Percentiles rank a stretch among this genome's conserved stretches.
Conservation (phyloP, 2,797 vertebrate species). For the Chelon auratus region DNA sequence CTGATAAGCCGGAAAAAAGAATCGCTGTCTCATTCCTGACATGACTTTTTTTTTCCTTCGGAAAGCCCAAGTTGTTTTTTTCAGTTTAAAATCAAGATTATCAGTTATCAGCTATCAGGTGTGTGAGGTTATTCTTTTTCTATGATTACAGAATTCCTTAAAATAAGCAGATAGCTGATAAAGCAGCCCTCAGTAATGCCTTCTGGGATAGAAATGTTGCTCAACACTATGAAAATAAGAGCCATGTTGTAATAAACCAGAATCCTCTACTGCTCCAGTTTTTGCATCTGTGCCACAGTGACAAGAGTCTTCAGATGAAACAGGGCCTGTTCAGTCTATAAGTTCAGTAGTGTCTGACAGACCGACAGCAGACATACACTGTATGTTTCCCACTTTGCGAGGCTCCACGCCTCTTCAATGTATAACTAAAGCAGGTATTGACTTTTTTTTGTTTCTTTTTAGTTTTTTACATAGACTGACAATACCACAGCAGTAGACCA, state of each 20-base stretch:
- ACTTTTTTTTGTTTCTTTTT: background rate
- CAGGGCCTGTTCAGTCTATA: constrained; percentile 6
- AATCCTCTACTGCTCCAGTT: background rate
- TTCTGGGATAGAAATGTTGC: no score
- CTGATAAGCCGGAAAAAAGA: background rate
- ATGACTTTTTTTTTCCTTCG: background rate
- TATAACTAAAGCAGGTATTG: constrained; percentile 24
- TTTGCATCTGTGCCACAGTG: background rate
- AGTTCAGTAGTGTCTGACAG: constrained; percentile 13
- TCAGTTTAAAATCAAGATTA: background rate
- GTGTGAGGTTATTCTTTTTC: background rate
- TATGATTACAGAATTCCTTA: background rate
- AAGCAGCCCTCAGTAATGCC: no score
- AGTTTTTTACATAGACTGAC: background rate
- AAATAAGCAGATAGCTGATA: background rate
- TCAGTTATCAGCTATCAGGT: background rate
- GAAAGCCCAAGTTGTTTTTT: background rate
- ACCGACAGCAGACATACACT: constrained; percentile 24
- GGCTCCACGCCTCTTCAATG: constrained; percentile 23
- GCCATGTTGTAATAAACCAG: background rate
- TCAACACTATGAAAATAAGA: background rate
- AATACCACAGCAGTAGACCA: background rate
- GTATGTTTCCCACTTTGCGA: constrained; percentile 33
- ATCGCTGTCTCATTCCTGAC: no score
- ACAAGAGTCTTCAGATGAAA: constrained; percentile 2